Evolutionary conservation across 2,888 invertebrate species (phyloP), one percentile per base, ranked within the genome.

Genomic region (Aricia artaxerxes): DNA sequence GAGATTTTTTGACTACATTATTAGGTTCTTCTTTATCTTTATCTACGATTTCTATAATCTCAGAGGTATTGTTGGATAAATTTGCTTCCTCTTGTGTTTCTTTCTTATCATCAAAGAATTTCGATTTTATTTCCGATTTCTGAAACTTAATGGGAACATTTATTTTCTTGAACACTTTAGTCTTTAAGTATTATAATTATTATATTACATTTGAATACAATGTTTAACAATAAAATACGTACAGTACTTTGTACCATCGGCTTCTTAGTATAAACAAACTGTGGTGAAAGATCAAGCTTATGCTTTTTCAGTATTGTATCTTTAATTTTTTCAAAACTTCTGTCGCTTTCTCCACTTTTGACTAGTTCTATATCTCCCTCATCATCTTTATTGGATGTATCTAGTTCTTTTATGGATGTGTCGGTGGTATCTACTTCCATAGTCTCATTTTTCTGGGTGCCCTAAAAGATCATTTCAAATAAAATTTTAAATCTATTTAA

Each of bases 191-290:
- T n/a, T n/a, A n/a, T n/a, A 24, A 53, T 49, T 13, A 53, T 9
- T 11, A 49, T 49, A 2, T 53, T 13, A 53, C 53, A 53, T 9
- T 9, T 13, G 3, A 53, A 13, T 53, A 53, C 13, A 53, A 53
- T 53, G 53, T 53, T 53, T 53, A 53, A 13, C 13, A 13, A 4
- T 53, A 53, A 53, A 53, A 53, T 57, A 78, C 24, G 13, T 72
- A 78, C 16, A 7, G 49, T 16, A 61, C 13, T 89, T 84, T 84
- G 84, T 80, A 85, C 84, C 78, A 86, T 80, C 2, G 83, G 80
- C 78, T 90, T 90, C 81, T 90, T 92, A 13, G 87, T 84, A 83
- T 93, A 94, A 24, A 89, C 87, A 86, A 93, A 93, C 82, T 90
- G 87, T 4, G 93, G 93, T 2, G 93, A 92, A 31, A 86, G 84